Conservation (phyloP, 2,113 vertebrate genomes). For the Alethe diademata region DNA sequence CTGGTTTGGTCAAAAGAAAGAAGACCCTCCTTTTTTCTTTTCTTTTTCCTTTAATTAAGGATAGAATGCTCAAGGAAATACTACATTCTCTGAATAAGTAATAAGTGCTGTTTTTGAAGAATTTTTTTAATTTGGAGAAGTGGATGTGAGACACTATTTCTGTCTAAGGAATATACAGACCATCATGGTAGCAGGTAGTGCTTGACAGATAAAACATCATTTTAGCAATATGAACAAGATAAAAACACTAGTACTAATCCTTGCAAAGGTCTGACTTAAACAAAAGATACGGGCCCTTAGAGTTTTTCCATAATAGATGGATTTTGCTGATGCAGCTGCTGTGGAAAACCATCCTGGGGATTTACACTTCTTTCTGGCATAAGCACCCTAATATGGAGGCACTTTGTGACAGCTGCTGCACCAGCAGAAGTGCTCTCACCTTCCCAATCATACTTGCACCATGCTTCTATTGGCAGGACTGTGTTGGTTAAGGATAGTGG, state of each 20-base stretch:
- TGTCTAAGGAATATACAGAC: neutral
- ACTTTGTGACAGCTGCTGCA: neutral
- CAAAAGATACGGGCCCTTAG: neutral
- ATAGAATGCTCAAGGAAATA: neutral
- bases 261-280: neutral
- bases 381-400: neutral
- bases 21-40: neutral
- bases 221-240: neutral
- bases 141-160: neutral
- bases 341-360: neutral
- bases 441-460: neutral
- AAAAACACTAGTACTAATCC: neutral
- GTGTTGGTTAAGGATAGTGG: neutral
- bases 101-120: neutral
- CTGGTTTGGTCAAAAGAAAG: neutral
- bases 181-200: neutral
- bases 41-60: neutral
- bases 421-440: neutral
- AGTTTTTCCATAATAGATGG: neutral
- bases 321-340: constrained; percentile 24
- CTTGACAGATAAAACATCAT: neutral
- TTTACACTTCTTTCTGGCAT: neutral
- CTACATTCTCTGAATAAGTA: neutral
- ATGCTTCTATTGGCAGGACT: neutral
- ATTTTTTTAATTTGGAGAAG: neutral